Evolutionary conservation across 2,113 vertebrate species (phyloP).

Genomic region (Lasiurus cinereus): DNA sequence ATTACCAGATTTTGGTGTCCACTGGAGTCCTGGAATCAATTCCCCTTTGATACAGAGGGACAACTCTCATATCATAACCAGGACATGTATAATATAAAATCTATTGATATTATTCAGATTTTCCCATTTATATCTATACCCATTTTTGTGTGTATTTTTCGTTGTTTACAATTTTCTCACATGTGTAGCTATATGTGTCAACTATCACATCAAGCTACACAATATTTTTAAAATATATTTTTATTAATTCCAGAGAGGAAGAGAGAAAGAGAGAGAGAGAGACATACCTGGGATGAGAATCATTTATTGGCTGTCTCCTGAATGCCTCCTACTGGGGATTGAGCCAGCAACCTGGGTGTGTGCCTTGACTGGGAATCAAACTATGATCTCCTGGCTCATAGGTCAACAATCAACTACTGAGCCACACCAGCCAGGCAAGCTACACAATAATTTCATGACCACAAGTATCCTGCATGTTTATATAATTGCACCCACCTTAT

Average conservation of each 20-base stretch:
- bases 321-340: too few relatives aligned
- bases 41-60: neutral
- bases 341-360: too few relatives aligned
- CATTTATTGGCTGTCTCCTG: too few relatives aligned
- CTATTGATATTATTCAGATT: neutral
- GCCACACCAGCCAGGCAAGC: neutral
- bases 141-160: neutral
- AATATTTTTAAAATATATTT: neutral
- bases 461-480: neutral
- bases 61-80: neutral
- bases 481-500: neutral
- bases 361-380: too few relatives aligned
- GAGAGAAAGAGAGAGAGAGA: too few relatives aligned
- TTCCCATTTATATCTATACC: neutral
- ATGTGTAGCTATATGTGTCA: too few relatives aligned
- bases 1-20: neutral
- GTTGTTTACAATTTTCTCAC: neutral
- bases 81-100: neutral
- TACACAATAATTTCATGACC: neutral
- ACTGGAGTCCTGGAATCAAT: neutral
- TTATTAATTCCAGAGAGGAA: too few relatives aligned
- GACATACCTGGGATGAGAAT: too few relatives aligned
- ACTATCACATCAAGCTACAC: neutral
- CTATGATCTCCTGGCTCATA: too few relatives aligned
- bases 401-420: too few relatives aligned